phyloP scores from a whole-genome alignment of 2,797 vertebrate species.

The Gymnodraco acuticeps region DNA sequence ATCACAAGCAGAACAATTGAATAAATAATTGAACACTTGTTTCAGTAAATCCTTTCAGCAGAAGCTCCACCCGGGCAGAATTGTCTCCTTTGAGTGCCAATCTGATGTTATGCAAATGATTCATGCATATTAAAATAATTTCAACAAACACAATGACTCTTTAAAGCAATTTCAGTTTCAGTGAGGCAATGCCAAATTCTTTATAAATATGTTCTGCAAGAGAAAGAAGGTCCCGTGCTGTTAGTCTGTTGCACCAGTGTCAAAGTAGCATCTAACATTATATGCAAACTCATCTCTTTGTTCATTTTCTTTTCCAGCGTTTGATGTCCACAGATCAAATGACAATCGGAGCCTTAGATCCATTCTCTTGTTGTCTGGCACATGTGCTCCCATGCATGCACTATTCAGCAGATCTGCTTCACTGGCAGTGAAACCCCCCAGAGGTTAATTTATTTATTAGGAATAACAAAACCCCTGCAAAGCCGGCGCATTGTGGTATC shows the following conservation, averaged over 20 bases:
- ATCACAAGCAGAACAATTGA: constrained; percentile 1
- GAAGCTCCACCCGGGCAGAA: constrained; percentile 6
- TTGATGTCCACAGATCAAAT: constrained; percentile 52
- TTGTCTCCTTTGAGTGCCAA: constrained; percentile 11
- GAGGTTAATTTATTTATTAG: constrained; percentile 69
- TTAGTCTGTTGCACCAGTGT: background rate
- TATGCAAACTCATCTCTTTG: background rate
- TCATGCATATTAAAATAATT: constrained; percentile 51
- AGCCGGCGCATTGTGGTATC: constrained; percentile 40
- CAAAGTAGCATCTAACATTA: background rate
- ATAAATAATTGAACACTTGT: constrained; percentile 36
- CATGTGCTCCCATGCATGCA: constrained; percentile 26
- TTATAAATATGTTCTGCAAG: constrained; percentile 11
- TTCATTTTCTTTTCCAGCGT: background rate
- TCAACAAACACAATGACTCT: constrained; percentile 63
- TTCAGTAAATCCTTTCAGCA: constrained; percentile 17
- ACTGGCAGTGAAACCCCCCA: constrained; percentile 47
- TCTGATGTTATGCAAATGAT: constrained; percentile 47
- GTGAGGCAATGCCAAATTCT: constrained; percentile 5
- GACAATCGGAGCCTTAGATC: constrained; percentile 32
- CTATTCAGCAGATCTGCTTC: constrained; percentile 55
- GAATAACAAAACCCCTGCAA: constrained; percentile 56
- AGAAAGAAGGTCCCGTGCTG: background rate
- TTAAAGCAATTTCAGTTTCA: constrained; percentile 18
- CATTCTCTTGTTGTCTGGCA: constrained; percentile 22